Evolutionary conservation across 1,140 invertebrate species (phyloP), one percentile per base, ranked within the genome.

Genomic region (Leguminivora glycinivorella): DNA sequence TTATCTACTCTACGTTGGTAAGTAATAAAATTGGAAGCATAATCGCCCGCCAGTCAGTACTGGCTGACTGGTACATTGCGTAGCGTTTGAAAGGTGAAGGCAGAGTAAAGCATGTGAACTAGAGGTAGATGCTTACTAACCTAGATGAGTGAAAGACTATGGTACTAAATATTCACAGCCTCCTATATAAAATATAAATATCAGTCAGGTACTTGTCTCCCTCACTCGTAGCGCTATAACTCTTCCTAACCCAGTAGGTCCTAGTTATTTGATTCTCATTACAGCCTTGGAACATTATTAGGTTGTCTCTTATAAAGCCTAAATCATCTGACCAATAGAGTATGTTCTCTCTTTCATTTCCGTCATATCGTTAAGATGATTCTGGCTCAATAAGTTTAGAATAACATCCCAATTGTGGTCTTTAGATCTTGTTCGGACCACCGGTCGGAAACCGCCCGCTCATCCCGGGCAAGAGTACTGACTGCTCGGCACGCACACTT

Each of bases 401-500:
- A 43, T 12, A 17, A 14, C 14, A n/a, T 43, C 40, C 40, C 10
- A n/a, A 43, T 34, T n/a, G 4, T n/a, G 14, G 40, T 17, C 14
- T 43, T 43, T n/a, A n/a, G 40, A 17, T 43, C 4, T 43, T 43
- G 31, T 17, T 52, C 47, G n/a, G 6, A 52, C 47, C 6, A 22
- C 19, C 47, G 47, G 47, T 19, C 10, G 17, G 19, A 52, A 43
- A 5, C n/a, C 10, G 25, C n/a, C 19, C 31, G 43, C 73, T 90
- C 90, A 90, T 40, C 89, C 88, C 5, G 93, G 92, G 69, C 93
- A 94, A 0, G 84, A 76, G 73, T 92, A 93, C 63, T 87, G 82
- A n/a, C 77, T 76, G 9, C 83, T 76, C 52, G 90, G 82, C 4
- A 93, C 92, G 75, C 93, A 94, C 60, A 93, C 72, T 74, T 93